A percentile compares a stretch with the other conserved stretches of the same genome.
These are phyloP conservation scores for Tachysurus fulvidraco DNA, from an alignment of 2,113 vertebrate species.

Conservation along the genomic window DNA sequence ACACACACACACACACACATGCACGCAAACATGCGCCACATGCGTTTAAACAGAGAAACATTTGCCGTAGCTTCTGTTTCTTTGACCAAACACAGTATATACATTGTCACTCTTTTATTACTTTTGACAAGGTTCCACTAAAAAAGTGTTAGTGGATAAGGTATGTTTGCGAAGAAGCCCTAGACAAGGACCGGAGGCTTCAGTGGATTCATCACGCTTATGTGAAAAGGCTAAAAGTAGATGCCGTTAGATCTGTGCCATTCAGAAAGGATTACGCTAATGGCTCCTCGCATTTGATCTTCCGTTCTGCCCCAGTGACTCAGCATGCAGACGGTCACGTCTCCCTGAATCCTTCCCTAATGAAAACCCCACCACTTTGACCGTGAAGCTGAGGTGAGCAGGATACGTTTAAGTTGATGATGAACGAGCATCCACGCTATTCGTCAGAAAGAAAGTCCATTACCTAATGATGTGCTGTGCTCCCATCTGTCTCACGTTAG, in stretches of 20 bases:
- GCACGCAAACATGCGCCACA: neutral
- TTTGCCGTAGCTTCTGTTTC: conserved; percentile 22
- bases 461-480: conserved; percentile 51
- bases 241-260: conserved; percentile 39
- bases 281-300: conserved; percentile 38
- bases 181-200: conserved; percentile 36
- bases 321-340: conserved; percentile 44
- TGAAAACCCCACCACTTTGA: conserved; percentile 28
- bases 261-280: conserved; percentile 53
- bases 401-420: conserved; percentile 34
- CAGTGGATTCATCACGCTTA: conserved; percentile 54
- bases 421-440: conserved; percentile 30
- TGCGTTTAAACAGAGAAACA: neutral
- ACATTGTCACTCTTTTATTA: neutral
- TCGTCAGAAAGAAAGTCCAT: conserved; percentile 52
- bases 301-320: conserved; percentile 51
- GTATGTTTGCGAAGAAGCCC: neutral
- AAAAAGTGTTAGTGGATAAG: neutral
- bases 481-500: conserved; percentile 19
- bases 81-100: conserved; percentile 21
- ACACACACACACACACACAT: no score
- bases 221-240: conserved; percentile 51
- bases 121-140: neutral
- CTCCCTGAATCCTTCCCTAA: conserved; percentile 27
- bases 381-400: conserved; percentile 8